Conservation (phyloP, 1,140 invertebrate genomes). For the Zophobas atratus region DNA sequence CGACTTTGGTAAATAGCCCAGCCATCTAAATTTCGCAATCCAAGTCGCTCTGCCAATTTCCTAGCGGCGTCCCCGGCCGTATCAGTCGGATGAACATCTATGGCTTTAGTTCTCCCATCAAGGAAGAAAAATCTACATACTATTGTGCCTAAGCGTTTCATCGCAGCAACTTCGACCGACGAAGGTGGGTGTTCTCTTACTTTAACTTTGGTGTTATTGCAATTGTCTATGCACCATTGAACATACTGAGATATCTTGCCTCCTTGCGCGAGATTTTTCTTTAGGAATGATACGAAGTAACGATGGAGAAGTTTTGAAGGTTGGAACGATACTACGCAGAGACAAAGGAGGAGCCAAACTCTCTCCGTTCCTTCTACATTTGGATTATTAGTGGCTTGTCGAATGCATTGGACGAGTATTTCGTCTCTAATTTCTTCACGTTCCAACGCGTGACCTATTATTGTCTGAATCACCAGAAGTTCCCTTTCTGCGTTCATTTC, state of each 20-base stretch:
- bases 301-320: constrained; percentile 90
- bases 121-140: constrained; percentile 96
- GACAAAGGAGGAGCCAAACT: constrained; percentile 91
- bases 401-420: constrained; percentile 90
- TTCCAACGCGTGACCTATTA: constrained; percentile 90
- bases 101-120: constrained; percentile 95
- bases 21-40: constrained; percentile 86
- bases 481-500: constrained; percentile 89
- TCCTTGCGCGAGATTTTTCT: constrained; percentile 80
- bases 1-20: constrained; percentile 95
- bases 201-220: constrained; percentile 87
- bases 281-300: constrained; percentile 85
- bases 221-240: constrained; percentile 95
- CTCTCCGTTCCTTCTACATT: constrained; percentile 83
- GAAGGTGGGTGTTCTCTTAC: constrained; percentile 90
- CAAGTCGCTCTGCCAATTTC: constrained; percentile 91
- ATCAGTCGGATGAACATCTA: constrained; percentile 95
- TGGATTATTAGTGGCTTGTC: constrained; percentile 91
- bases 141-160: constrained; percentile 91
- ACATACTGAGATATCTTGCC: constrained; percentile 88
- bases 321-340: constrained; percentile 92
- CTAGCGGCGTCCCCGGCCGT: constrained; percentile 92
- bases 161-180: constrained; percentile 93
- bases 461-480: constrained; percentile 85
- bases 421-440: constrained; percentile 92